Base-by-base conservation (phyloP, 2,888 invertebrate species). In the Choristoneura rosaceana region DNA sequence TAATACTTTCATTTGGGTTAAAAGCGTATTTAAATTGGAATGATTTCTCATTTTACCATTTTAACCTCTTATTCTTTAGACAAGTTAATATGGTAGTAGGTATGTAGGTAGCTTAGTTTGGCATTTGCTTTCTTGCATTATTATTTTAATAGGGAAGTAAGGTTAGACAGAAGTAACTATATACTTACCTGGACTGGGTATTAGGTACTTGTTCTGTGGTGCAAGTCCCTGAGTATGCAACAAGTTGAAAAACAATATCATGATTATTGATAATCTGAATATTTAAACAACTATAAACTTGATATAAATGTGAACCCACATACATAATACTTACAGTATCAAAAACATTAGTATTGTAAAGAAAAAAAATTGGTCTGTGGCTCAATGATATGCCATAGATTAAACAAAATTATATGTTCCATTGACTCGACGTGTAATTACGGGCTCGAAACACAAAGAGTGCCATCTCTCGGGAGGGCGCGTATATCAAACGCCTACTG, bases 401-500 rank as follows among this genome's bases (percentile, higher is more conserved):
- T 38, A 66, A 41, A 41, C 41, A 38, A 73, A 73, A 73, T 73
- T 69, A 63, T 63, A 71, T 17, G 38, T 47, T 68, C 34, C 41
- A 69, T 43, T 45, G 52, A 55, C 17, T 58, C 43, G 43, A 38
- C 67, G 61, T 47, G 55, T 71, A 63, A 71, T 71, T 71, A 71
- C 58, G 34, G 62, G 67, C 25, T 71, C 33, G 12, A 65, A 60
- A 55, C 52, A 66, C 58, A 63, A 67, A 67, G 52, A 63, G 69
- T 77, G 79, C 79, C 82, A 80, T 82, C 78, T 82, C 55, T 50
- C 76, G 79, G 77, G 83, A 77, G 81, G 81, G 73, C 78, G 75
- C 80, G 79, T 87, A 86, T 84, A 86, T 86, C 83, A 85, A 77
- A 76, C 85, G 82, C 85, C 87, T 80, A 82, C 84, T 65, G 55